Evolutionary conservation across 2,888 invertebrate genomes (phyloP).

Genomic region (Ectemnius lituratus): DNA sequence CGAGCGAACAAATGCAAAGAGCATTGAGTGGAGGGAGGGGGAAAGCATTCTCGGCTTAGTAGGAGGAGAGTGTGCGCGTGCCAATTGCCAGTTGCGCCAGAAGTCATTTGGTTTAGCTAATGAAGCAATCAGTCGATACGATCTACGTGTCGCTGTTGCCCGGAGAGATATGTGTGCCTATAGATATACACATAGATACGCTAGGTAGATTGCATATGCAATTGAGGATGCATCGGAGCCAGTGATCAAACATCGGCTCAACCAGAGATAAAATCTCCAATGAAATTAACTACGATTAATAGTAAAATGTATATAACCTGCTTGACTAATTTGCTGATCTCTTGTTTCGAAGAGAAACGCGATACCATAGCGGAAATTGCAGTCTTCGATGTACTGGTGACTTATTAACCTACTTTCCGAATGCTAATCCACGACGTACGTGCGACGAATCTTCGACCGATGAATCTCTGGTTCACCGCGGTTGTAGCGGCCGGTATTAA

Average conservation of each 20-base stretch:
- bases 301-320: not conserved
- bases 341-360: too few species aligned
- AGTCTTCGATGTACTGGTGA: not conserved
- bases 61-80: too few species aligned
- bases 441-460: not conserved
- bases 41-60: too few species aligned
- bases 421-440: not conserved
- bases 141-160: not conserved
- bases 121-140: slow-evolving; percentile 2
- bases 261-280: not conserved
- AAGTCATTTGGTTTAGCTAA: slow-evolving; percentile 1
- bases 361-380: too few species aligned
- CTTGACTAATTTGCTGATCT: too few species aligned
- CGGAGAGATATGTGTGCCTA: not conserved
- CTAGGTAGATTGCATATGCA: too few species aligned
- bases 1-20: too few species aligned
- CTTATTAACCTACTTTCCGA: not conserved
- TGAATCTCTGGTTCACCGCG: not conserved
- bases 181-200: too few species aligned
- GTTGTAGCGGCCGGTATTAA: not conserved
- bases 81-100: not conserved
- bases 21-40: too few species aligned
- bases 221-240: too few species aligned
- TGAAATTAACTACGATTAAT: slow-evolving; percentile 20
- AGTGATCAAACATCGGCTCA: slow-evolving; percentile 21